Percentiles rank a stretch among this genome's conserved stretches.
Evolutionary conservation across 2,888 invertebrate genomes (phyloP).

Genomic region (Orchesellides sinensis): DNA sequence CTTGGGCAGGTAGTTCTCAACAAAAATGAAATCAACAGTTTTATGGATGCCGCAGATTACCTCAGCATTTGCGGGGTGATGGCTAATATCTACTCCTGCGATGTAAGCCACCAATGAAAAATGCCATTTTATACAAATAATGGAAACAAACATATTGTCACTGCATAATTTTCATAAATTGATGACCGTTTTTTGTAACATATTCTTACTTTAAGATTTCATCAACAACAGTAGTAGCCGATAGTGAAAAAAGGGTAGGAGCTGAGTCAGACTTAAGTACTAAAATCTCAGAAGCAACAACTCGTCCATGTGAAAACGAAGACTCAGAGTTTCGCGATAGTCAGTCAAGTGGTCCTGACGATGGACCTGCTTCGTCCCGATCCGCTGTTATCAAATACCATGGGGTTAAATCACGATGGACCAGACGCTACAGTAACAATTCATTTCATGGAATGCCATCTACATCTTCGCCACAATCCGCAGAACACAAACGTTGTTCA

Average conservation of each 20-base stretch:
- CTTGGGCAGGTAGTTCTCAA: conserved; percentile 68
- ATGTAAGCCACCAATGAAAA: conserved; percentile 28
- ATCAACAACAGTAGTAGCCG: not conserved
- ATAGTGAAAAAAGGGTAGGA: not conserved
- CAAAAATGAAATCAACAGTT: conserved; percentile 69
- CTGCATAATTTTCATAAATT: not conserved
- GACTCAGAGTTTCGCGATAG: not conserved
- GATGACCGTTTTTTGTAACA: not conserved
- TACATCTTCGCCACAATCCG: not conserved
- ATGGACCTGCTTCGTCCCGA: conserved; percentile 1
- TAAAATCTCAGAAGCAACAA: not conserved
- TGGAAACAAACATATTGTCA: too few species aligned
- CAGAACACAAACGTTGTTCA: conserved; percentile 44
- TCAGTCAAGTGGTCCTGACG: not conserved
- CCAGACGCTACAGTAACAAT: conserved; percentile 44
- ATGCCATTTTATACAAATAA: not conserved
- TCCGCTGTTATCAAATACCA: conserved; percentile 51
- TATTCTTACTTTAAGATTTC: conserved; percentile 9
- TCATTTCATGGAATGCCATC: conserved; percentile 41
- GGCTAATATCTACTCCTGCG: conserved; percentile 38
- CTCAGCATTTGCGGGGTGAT: conserved; percentile 69
- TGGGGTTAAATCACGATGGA: conserved; percentile 44
- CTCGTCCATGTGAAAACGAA: not conserved
- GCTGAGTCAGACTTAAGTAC: not conserved
- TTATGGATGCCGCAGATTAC: conserved; percentile 72